Evolutionary conservation across 2,797 vertebrate genomes (phyloP).

Genomic region (Eulemur albifrons): DNA sequence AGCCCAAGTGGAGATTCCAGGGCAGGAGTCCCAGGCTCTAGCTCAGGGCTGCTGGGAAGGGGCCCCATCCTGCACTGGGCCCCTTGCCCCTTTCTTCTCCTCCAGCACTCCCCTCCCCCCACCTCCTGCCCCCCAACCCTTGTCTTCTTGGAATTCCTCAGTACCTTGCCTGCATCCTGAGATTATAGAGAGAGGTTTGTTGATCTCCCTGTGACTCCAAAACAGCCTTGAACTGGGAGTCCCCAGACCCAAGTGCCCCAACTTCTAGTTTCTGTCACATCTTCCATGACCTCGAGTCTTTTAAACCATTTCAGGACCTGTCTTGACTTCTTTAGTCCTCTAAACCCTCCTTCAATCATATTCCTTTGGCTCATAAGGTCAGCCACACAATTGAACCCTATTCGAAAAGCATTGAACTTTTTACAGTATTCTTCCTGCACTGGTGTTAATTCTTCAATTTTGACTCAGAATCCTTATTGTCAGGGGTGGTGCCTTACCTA

Average conservation of each 20-base stretch:
- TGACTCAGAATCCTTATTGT: background rate
- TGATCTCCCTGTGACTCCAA: background rate
- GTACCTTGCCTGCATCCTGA: conserved; percentile 26
- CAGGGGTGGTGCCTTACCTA: background rate
- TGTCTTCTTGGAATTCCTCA: conserved; percentile 56
- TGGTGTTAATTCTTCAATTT: background rate
- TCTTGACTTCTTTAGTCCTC: background rate
- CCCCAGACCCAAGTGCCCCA: background rate
- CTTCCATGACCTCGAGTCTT: background rate
- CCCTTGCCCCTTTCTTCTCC: conserved; percentile 51
- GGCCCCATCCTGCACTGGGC: background rate
- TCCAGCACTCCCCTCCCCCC: background rate
- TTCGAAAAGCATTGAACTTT: background rate
- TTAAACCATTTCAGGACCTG: background rate
- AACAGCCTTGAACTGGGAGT: background rate
- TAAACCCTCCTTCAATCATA: background rate
- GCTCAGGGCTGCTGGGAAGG: background rate
- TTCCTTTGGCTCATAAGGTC: background rate
- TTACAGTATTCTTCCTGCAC: background rate
- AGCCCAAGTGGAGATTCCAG: background rate
- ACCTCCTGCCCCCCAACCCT: background rate
- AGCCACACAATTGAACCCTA: background rate
- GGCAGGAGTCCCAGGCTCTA: background rate
- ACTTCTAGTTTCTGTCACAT: background rate
- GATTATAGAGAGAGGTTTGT: background rate